Base-by-base conservation (phyloP, 2,113 vertebrate species). In the Prunella himalayana region DNA sequence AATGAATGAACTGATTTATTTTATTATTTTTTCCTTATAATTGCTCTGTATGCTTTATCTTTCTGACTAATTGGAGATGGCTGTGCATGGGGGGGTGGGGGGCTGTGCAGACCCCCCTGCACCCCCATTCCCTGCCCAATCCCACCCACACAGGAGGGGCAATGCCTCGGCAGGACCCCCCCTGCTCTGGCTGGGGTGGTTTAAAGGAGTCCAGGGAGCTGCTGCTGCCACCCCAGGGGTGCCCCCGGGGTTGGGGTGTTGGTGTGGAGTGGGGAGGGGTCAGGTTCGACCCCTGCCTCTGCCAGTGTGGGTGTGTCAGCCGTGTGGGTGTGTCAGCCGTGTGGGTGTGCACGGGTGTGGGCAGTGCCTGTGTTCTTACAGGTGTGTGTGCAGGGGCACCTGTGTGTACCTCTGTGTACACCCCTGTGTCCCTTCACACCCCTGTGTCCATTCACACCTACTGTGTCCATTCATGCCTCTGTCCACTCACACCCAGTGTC, bases 151-250 rank as follows among this genome's bases (percentile, higher is more conserved):
- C 1, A 2, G 31, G 51, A 15, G 51, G 30, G n/a, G 30, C 30
- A 11, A 3, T 8, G 14, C 23, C 39, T 15, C 1, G 11, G 33
- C 13, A 19, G 49, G 39, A 10, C 13, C 39, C 39, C 39, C 2
- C 23, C 4, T 3, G 5, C 31, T 23, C 14, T 1, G 6, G 6
- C 63, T 13, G 21, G 39, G 57, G 57, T 1, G 7, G 13, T 13
- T 9, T 11, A 12, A 27, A 22, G 57, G 68, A 7, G 5, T 14
- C 33, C 4, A 0, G 7, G 54, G 33, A 39, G 39, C 8, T 10
- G 53, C 31, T 15, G 37, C 13, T 44, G 28, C 70, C 35, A 7
- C 13, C 10, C 7, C 50, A 6, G 3, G 44, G 4, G 85, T 57
- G 42, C 65, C 45, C 76, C 94, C 31, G 49, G 77, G 80, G 51